A percentile compares a stretch with the other conserved stretches of the same genome.
Conservation (phyloP, 2,888 invertebrate species). For the Ctenicera cuprea region DNA sequence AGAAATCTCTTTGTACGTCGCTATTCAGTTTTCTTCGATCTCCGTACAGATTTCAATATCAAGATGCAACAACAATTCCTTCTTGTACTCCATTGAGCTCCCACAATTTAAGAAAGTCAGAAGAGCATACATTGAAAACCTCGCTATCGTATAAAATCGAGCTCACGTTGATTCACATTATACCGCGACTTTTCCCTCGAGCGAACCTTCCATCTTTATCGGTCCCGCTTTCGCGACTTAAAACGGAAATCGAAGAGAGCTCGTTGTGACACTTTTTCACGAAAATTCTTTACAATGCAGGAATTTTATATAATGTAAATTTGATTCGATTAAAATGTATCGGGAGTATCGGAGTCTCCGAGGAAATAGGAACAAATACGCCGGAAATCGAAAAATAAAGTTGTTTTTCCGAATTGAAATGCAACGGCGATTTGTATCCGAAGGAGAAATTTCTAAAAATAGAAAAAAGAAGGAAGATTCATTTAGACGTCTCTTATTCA, state of each 20-base stretch:
- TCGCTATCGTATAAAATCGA: constrained; percentile 16
- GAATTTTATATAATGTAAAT: constrained; percentile 36
- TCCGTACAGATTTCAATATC: constrained; percentile 3
- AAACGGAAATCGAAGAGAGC: background rate
- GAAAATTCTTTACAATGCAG: background rate
- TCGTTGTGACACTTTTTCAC: background rate
- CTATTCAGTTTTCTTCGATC: too few species aligned
- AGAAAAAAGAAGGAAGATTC: too few species aligned
- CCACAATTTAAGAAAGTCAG: constrained; percentile 20
- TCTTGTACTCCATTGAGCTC: constrained; percentile 12
- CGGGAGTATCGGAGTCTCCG: background rate
- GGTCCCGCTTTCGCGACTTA: background rate
- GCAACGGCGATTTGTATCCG: too few species aligned
- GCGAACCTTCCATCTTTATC: constrained; percentile 10
- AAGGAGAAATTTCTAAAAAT: too few species aligned
- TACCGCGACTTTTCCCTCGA: background rate
- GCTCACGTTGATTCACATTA: background rate
- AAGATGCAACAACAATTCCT: constrained; percentile 1
- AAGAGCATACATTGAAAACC: constrained; percentile 23
- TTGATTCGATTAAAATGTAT: constrained; percentile 36
- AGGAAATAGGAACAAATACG: constrained; percentile 9
- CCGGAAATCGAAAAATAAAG: constrained; percentile 4
- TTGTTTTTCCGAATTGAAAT: constrained; percentile 1
- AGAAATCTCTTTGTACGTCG: too few species aligned
- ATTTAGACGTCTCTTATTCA: too few species aligned